Evolutionary conservation across 2,888 invertebrate species (phyloP).

Genomic region (Acanthosepion lycidas): DNA sequence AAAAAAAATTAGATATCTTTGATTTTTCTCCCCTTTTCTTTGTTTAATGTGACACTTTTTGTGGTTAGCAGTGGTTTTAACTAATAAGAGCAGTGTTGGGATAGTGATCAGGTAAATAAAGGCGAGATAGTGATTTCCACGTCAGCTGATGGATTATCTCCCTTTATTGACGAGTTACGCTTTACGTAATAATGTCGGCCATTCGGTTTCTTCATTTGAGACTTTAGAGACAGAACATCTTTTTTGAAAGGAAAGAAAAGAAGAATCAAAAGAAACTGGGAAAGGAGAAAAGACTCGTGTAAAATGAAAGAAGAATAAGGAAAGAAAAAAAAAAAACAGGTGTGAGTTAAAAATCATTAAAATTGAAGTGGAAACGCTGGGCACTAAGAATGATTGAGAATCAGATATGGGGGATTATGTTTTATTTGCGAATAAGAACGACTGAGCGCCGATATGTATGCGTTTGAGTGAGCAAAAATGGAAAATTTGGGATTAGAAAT

Average conservation of each 20-base stretch:
- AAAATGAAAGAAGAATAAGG: too few relatives aligned
- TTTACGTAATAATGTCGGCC: not conserved
- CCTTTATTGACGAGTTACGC: not conserved
- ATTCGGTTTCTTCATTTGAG: constrained; percentile 7
- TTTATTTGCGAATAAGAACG: not conserved
- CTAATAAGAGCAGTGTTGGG: not conserved
- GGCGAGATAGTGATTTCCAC: not conserved
- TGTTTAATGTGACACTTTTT: constrained; percentile 20
- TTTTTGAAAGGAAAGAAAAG: not conserved
- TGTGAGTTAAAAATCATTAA: not conserved
- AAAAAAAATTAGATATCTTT: not conserved
- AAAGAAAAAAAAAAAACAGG: too few relatives aligned
- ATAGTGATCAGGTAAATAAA: not conserved
- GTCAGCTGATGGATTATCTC: not conserved
- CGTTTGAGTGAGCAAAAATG: not conserved
- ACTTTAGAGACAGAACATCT: not conserved
- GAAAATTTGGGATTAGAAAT: not conserved
- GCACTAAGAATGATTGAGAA: not conserved
- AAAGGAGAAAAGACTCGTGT: too few relatives aligned
- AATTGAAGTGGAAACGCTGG: not conserved
- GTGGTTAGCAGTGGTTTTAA: constrained; percentile 17
- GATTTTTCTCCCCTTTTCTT: not conserved
- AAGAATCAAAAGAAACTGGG: not conserved
- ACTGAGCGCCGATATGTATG: not conserved
- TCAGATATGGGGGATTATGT: not conserved